Evolutionary conservation across 2,797 vertebrate genomes (phyloP).

Genomic region (Sebastes hubbsi): DNA sequence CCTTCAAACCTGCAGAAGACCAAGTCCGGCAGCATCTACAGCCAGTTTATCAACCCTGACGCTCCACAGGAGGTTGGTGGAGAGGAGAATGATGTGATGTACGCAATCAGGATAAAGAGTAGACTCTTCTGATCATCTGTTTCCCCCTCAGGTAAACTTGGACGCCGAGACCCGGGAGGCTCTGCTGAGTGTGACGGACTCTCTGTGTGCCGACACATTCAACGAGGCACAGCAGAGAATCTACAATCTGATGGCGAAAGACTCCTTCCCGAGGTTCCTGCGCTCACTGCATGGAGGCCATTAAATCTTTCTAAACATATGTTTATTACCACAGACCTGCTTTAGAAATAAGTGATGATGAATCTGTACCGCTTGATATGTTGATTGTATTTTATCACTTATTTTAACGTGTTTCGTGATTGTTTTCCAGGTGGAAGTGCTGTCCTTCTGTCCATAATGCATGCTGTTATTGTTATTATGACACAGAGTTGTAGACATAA

Average conservation of each 20-base stretch:
- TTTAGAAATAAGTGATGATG: slow-evolving; percentile 11
- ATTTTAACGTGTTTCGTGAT: slow-evolving; percentile 4
- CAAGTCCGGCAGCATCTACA: slow-evolving; percentile 78
- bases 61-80: slow-evolving; percentile 82
- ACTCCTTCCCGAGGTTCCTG: slow-evolving; percentile 86
- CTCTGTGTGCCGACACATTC: slow-evolving; percentile 72
- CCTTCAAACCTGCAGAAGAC: slow-evolving; percentile 49
- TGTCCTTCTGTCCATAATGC: background rate
- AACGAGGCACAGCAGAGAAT: slow-evolving; percentile 82
- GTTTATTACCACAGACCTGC: background rate
- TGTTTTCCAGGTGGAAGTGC: background rate
- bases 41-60: slow-evolving; percentile 79
- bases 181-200: slow-evolving; percentile 70
- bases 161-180: slow-evolving; percentile 82
- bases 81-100: background rate
- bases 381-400: slow-evolving; percentile 28
- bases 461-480: background rate
- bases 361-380: slow-evolving; percentile 10
- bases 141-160: slow-evolving; percentile 81
- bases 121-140: background rate
- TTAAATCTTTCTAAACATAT: slow-evolving; percentile 44
- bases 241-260: slow-evolving; percentile 85
- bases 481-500: background rate
- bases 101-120: background rate
- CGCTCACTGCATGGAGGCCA: slow-evolving; percentile 74